Percentiles rank a stretch among this genome's conserved stretches.
phyloP scores from a whole-genome alignment of 2,888 invertebrate species.

The Steinernema hermaphroditum region DNA sequence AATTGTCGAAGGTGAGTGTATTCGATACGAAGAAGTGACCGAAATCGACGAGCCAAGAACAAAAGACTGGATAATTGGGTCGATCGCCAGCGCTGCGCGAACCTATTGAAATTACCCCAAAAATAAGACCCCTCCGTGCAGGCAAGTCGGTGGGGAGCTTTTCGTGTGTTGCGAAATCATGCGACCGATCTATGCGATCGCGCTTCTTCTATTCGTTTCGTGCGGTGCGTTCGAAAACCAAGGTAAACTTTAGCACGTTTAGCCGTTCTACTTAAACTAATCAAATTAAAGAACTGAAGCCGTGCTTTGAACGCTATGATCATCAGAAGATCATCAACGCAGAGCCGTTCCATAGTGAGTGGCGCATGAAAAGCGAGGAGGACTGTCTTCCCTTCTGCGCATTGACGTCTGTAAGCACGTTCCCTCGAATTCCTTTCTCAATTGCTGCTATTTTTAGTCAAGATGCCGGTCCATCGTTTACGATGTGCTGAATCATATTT shows the following conservation, averaged over 20 bases:
- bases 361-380: constrained; percentile 61
- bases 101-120: constrained; percentile 28
- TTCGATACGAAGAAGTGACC: constrained; percentile 28
- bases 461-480: constrained; percentile 63
- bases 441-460: constrained; percentile 46
- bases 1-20: not conserved
- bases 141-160: not conserved
- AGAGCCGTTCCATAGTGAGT: constrained; percentile 62
- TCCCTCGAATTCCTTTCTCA: not conserved
- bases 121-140: constrained; percentile 15
- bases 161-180: constrained; percentile 29
- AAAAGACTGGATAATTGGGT: constrained; percentile 27
- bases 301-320: constrained; percentile 64
- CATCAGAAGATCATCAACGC: constrained; percentile 54
- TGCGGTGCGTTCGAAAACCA: constrained; percentile 15
- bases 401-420: constrained; percentile 46
- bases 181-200: constrained; percentile 6
- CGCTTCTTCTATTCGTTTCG: not conserved
- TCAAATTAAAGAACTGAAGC: constrained; percentile 55
- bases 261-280: not conserved
- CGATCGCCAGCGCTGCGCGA: constrained; percentile 24
- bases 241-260: not conserved
- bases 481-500: constrained; percentile 60
- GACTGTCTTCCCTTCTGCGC: constrained; percentile 58
- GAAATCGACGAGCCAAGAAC: constrained; percentile 27